A percentile compares a stretch with the other conserved stretches of the same genome.
Conservation (phyloP, 2,888 invertebrate species). For the Ashinkailepas kermadecensis region DNA sequence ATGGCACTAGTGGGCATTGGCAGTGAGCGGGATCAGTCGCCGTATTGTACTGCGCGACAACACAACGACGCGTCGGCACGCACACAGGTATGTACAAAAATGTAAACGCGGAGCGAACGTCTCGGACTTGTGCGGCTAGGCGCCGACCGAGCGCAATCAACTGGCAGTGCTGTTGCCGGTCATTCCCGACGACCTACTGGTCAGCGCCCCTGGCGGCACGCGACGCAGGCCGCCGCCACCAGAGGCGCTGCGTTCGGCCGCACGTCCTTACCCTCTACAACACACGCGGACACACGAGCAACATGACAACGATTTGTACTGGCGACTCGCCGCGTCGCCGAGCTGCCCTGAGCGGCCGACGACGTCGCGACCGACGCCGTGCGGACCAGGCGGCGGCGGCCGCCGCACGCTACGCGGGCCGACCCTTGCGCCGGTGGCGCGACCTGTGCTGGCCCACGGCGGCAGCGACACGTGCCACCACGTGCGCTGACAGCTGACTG, state of each 20-base stretch:
- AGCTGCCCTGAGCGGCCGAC: constrained; percentile 54
- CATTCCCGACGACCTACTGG: constrained; percentile 99
- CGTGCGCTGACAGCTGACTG: constrained; percentile 88
- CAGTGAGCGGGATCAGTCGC: constrained; percentile 90
- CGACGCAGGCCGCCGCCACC: constrained; percentile 72
- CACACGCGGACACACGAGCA: background rate
- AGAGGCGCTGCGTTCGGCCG: constrained; percentile 76
- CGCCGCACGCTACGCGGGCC: constrained; percentile 67
- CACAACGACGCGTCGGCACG: constrained; percentile 23
- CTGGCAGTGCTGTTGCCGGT: constrained; percentile 94
- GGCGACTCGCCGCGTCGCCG: background rate
- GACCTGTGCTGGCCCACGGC: constrained; percentile 73
- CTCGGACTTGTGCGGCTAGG: constrained; percentile 92
- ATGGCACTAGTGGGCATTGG: constrained; percentile 85
- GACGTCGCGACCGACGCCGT: constrained; percentile 73
- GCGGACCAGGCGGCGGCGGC: constrained; percentile 71
- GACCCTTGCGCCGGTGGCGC: constrained; percentile 43
- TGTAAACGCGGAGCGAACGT: constrained; percentile 80
- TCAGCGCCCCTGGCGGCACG: constrained; percentile 86
- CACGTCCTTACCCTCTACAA: constrained; percentile 53
- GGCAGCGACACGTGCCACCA: constrained; percentile 95
- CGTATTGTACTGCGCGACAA: constrained; percentile 70
- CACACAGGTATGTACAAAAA: constrained; percentile 88
- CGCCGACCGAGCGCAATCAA: constrained; percentile 79
- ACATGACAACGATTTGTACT: background rate